phyloP scores from a whole-genome alignment of 2,888 invertebrate species.

The Caenorhabditis zanzibari region DNA sequence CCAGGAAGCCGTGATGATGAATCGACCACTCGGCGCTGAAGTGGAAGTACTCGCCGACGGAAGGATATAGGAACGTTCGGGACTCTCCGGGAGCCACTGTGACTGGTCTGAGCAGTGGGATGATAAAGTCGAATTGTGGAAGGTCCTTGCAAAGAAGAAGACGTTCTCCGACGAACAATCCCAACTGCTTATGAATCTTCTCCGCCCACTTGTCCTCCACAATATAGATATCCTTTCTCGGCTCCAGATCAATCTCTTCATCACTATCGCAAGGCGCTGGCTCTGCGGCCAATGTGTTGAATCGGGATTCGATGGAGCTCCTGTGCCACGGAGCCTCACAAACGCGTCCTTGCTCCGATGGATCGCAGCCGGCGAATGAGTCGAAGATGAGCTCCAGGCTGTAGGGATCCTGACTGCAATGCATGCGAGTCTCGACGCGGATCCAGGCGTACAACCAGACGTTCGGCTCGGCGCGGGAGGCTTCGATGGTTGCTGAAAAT shows the following conservation, averaged over 20 bases:
- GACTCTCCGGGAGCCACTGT: background rate
- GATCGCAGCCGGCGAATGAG: constrained; percentile 26
- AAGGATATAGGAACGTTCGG: constrained; percentile 22
- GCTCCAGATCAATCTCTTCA: constrained; percentile 32
- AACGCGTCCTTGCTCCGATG: constrained; percentile 33
- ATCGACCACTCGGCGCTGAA: constrained; percentile 52
- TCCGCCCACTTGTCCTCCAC: constrained; percentile 52
- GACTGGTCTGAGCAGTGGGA: constrained; percentile 43
- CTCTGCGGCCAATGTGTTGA: background rate
- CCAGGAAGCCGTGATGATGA: constrained; percentile 41
- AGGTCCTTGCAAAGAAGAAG: constrained; percentile 48
- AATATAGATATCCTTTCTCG: constrained; percentile 1
- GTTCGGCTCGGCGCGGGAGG: constrained; percentile 44
- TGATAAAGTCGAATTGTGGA: constrained; percentile 59
- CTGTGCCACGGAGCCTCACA: constrained; percentile 59
- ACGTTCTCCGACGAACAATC: constrained; percentile 57
- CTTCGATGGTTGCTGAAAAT: constrained; percentile 38
- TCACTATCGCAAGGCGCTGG: constrained; percentile 38
- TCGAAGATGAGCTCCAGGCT: constrained; percentile 22
- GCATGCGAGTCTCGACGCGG: constrained; percentile 27
- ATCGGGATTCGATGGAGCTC: constrained; percentile 19
- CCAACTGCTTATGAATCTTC: constrained; percentile 38
- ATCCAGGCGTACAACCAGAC: constrained; percentile 55
- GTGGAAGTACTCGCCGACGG: constrained; percentile 53
- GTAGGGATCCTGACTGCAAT: background rate